A percentile compares a stretch with the other conserved stretches of the same genome.
Evolutionary conservation across 2,888 invertebrate genomes (phyloP).

Genomic region (Agrotis ipsilon): DNA sequence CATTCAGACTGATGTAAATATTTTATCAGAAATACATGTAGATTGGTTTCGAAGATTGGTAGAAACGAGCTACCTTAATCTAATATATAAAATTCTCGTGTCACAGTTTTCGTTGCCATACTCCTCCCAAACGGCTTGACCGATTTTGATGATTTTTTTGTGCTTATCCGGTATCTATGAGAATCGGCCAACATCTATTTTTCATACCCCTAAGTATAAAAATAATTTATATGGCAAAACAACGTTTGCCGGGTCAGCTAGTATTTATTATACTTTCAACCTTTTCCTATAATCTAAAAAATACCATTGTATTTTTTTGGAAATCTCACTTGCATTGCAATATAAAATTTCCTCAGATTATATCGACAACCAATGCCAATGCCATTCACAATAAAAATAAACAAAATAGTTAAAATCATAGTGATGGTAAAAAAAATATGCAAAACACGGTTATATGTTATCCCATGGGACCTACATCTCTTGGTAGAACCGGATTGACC

Average conservation of each 20-base stretch:
- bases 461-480: conserved; percentile 57
- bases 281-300: no score
- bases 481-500: conserved; percentile 56
- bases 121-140: no score
- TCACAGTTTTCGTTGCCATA: no score
- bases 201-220: no score
- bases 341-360: neutral
- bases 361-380: neutral
- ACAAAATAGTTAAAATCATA: conserved; percentile 24
- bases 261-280: neutral
- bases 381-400: conserved; percentile 19
- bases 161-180: no score
- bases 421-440: conserved; percentile 37
- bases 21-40: conserved; percentile 27
- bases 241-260: no score
- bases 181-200: no score
- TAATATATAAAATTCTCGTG: no score
- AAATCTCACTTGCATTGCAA: neutral
- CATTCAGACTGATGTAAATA: conserved; percentile 39
- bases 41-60: conserved; percentile 7
- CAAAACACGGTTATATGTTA: conserved; percentile 45
- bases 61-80: neutral
- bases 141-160: no score
- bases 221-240: no score
- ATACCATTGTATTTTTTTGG: no score